These are phyloP conservation scores for Pseudomugil tenellus DNA, from an alignment of 2,797 vertebrate species.

Conservation along the genomic window DNA sequence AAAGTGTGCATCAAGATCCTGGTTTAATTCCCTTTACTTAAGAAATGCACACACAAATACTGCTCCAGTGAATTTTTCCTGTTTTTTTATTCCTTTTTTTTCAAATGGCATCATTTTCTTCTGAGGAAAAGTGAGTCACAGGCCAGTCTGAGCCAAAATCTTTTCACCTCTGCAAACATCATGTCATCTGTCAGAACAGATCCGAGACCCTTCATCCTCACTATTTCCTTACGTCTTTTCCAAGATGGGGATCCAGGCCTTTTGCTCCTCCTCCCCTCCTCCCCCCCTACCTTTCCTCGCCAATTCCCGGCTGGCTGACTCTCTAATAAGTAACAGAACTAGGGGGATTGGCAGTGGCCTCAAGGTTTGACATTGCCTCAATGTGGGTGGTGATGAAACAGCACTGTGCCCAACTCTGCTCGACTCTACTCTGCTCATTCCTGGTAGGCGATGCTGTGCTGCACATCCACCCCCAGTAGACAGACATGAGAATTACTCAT, in stretches of 20 bases:
- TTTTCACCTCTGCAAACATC: slow-evolving; percentile 57
- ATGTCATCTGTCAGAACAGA: slow-evolving; percentile 64
- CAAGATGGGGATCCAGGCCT: slow-evolving; percentile 29
- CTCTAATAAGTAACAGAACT: slow-evolving; percentile 75
- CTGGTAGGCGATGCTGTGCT: slow-evolving; percentile 69
- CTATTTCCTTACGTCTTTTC: slow-evolving; percentile 51
- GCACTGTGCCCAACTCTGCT: slow-evolving; percentile 69
- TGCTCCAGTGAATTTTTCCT: slow-evolving; percentile 1
- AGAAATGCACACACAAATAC: slow-evolving; percentile 52
- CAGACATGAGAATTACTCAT: slow-evolving; percentile 72
- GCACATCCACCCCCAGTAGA: slow-evolving; percentile 71
- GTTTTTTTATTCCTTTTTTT: slow-evolving; percentile 19
- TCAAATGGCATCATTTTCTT: slow-evolving; percentile 58
- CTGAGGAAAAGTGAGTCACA: slow-evolving; percentile 59
- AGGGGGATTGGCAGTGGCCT: slow-evolving; percentile 74
- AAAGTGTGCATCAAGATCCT: slow-evolving; percentile 13
- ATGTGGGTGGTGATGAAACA: slow-evolving; percentile 82
- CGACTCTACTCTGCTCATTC: slow-evolving; percentile 67
- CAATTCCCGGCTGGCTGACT: slow-evolving; percentile 65
- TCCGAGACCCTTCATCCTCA: slow-evolving; percentile 39
- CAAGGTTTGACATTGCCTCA: slow-evolving; percentile 78
- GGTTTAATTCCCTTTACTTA: slow-evolving; percentile 35
- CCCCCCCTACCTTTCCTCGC: slow-evolving; percentile 8
- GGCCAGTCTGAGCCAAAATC: slow-evolving; percentile 38
- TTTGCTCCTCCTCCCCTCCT: slow-evolving; percentile 17